Percentiles rank a stretch among this genome's conserved stretches.
These are phyloP conservation scores for Nycticorax nycticorax DNA, from an alignment of 2,113 vertebrate species.

Conservation along the genomic window DNA sequence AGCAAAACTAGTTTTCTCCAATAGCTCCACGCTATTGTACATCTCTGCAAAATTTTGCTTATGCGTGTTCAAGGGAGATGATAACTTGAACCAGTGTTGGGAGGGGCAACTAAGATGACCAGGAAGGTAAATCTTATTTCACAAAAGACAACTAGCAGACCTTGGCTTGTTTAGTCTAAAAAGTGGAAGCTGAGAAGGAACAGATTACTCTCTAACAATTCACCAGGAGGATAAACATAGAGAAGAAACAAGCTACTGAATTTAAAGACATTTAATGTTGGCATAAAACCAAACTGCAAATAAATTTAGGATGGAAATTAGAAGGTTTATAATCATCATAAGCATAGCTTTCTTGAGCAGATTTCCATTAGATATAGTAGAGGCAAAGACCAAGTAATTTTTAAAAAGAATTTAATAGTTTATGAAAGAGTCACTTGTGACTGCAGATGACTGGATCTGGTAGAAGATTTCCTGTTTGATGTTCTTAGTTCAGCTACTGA, in stretches of 20 bases:
- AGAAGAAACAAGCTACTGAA: neutral
- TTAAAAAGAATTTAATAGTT: neutral
- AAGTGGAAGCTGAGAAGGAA: neutral
- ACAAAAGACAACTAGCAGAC: neutral
- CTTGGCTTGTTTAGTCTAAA: neutral
- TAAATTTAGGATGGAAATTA: neutral
- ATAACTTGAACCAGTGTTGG: rapidly evolving
- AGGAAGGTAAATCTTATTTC: neutral
- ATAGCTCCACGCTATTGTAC: neutral
- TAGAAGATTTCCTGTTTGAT: neutral
- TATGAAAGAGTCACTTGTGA: neutral
- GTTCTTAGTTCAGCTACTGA: neutral
- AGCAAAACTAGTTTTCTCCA: neutral
- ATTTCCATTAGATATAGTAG: neutral
- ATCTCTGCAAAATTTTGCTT: neutral
- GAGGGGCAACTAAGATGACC: neutral
- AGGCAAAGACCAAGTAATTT: neutral
- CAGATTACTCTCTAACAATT: neutral
- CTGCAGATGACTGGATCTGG: neutral
- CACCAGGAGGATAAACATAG: neutral
- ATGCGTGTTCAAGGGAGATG: neutral
- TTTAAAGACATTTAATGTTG: neutral
- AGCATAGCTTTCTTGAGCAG: neutral
- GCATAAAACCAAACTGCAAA: neutral
- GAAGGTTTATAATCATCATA: neutral